phyloP scores from a whole-genome alignment of 1,140 invertebrate species.

The Triops cancriformis region DNA sequence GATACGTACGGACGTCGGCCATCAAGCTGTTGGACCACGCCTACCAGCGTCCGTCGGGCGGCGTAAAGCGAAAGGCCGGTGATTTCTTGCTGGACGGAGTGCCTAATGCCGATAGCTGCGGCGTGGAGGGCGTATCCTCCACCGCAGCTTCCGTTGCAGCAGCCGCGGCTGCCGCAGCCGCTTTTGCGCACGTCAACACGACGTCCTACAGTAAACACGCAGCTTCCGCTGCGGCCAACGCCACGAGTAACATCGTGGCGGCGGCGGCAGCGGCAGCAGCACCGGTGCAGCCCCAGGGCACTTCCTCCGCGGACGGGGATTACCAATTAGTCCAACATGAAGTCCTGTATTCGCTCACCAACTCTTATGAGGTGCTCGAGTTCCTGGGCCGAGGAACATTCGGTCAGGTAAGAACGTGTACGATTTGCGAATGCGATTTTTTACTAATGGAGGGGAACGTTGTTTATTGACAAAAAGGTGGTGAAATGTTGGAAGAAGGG shows the following conservation, averaged over 20 bases:
- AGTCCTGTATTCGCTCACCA: constrained; percentile 86
- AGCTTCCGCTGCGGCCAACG: constrained; percentile 34
- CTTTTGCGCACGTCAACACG: constrained; percentile 48
- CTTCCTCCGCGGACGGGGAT: constrained; percentile 71
- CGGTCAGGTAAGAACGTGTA: constrained; percentile 63
- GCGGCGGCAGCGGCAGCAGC: constrained; percentile 46
- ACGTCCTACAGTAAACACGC: constrained; percentile 65
- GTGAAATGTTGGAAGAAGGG: constrained; percentile 99
- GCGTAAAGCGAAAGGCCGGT: constrained; percentile 28
- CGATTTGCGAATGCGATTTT: background rate
- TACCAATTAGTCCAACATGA: constrained; percentile 98
- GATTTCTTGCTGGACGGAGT: constrained; percentile 31
- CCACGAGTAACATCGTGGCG: constrained; percentile 12
- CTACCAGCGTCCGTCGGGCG: constrained; percentile 24
- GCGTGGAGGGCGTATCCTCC: constrained; percentile 30
- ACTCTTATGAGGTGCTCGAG: constrained; percentile 94
- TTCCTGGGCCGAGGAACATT: constrained; percentile 98
- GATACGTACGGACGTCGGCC: constrained; percentile 34
- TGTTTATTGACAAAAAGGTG: constrained; percentile 49
- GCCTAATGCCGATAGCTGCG: constrained; percentile 29
- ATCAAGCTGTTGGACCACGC: constrained; percentile 34
- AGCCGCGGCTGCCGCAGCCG: constrained; percentile 27
- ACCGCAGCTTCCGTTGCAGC: constrained; percentile 30
- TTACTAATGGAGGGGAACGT: background rate
- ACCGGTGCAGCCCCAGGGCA: constrained; percentile 48